phyloP scores from a whole-genome alignment of 2,888 invertebrate genomes.

The Lysandra bellargus region DNA sequence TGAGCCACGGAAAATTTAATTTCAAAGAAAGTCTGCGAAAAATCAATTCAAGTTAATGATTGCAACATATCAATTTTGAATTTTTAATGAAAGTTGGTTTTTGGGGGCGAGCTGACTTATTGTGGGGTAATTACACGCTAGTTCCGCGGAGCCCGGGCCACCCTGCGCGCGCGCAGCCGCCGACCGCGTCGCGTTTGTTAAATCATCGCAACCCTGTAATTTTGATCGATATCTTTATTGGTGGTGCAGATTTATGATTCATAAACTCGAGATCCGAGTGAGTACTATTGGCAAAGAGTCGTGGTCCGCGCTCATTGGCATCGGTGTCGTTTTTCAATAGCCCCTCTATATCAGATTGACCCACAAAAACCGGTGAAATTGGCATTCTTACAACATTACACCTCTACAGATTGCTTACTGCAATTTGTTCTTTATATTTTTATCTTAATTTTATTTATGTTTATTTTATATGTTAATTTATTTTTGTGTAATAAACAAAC shows the following conservation, averaged over 20 bases:
- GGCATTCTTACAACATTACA: constrained; percentile 58
- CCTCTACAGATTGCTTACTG: constrained; percentile 48
- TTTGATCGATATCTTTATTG: constrained; percentile 81
- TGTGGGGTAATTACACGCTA: constrained; percentile 69
- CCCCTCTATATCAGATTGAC: constrained; percentile 73
- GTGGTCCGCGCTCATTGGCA: constrained; percentile 62
- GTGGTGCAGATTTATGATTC: constrained; percentile 77
- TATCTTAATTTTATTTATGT: constrained; percentile 34
- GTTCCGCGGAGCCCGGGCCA: constrained; percentile 76
- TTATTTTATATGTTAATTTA: constrained; percentile 21
- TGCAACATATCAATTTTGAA: constrained; percentile 59
- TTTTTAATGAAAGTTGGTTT: constrained; percentile 73
- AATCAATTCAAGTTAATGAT: constrained; percentile 28
- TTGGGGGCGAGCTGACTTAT: constrained; percentile 65
- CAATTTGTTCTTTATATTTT: constrained; percentile 38
- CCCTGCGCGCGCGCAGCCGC: constrained; percentile 65
- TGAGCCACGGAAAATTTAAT: background rate
- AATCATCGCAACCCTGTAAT: constrained; percentile 79
- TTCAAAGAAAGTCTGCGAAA: background rate
- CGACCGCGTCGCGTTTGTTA: constrained; percentile 72
- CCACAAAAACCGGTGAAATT: constrained; percentile 71
- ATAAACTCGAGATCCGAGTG: constrained; percentile 68
- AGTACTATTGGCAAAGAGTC: constrained; percentile 56
- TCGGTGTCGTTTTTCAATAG: constrained; percentile 77
- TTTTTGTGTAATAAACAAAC: background rate